Conservation (phyloP, 2,113 vertebrate species). For the Melanerpes formicivorus region DNA sequence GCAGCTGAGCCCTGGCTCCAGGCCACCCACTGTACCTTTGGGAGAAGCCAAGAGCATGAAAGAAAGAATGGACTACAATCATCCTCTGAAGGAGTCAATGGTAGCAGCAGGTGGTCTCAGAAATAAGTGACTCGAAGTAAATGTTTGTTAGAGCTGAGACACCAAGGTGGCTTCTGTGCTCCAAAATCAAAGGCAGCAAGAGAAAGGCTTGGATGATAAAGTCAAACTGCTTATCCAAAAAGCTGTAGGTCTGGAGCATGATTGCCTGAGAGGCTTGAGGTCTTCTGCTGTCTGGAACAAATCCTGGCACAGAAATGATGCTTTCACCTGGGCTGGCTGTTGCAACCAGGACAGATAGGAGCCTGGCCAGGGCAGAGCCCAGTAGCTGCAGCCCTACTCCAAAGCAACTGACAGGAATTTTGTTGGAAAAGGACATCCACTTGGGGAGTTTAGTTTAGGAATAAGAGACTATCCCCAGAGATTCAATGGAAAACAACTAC, state of each 20-base stretch:
- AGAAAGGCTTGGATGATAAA: neutral
- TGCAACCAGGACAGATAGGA: neutral
- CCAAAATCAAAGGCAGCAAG: neutral
- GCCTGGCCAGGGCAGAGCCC: neutral
- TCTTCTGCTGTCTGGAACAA: neutral
- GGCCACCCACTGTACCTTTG: neutral
- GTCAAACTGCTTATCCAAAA: neutral
- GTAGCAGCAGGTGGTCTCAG: neutral
- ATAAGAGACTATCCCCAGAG: neutral
- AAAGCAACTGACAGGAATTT: neutral
- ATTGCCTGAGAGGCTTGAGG: neutral
- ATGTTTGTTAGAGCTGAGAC: neutral
- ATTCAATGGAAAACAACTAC: slow-evolving; percentile 28
- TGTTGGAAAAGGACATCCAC: neutral
- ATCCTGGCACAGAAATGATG: neutral
- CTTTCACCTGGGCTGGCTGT: neutral
- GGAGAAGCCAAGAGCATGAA: neutral
- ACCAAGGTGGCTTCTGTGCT: neutral
- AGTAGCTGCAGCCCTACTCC: slow-evolving; percentile 3
- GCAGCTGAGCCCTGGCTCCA: accelerated
- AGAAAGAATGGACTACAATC: neutral
- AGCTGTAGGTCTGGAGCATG: too few species aligned
- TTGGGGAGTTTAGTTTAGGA: slow-evolving; percentile 15
- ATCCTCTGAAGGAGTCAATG: neutral
- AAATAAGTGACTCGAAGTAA: neutral